Conservation (phyloP, 2,888 invertebrate genomes). For the Ctenicera cuprea region DNA sequence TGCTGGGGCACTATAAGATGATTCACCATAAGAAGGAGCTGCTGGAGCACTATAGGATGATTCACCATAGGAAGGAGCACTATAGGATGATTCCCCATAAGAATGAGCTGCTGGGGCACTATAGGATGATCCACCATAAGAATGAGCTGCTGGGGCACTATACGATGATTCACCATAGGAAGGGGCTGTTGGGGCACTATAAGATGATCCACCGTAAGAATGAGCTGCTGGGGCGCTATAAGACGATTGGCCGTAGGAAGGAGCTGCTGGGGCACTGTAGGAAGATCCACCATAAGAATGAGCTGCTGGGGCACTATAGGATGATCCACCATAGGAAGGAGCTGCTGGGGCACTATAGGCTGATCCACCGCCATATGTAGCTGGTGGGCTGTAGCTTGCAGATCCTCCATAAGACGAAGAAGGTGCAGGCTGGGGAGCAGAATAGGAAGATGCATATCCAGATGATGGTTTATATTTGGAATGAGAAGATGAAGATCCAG, state of each 20-base stretch:
- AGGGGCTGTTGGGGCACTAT: background rate
- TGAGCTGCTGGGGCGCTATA: background rate
- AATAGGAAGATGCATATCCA: slow-evolving; percentile 30
- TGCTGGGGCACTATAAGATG: slow-evolving; percentile 15
- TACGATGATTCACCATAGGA: slow-evolving; percentile 38
- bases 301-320: background rate
- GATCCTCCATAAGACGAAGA: slow-evolving; percentile 17
- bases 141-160: slow-evolving; percentile 13
- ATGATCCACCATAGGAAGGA: slow-evolving; percentile 14
- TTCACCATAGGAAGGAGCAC: slow-evolving; percentile 33
- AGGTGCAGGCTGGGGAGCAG: slow-evolving; percentile 22
- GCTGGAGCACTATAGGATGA: slow-evolving; percentile 15
- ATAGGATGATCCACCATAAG: background rate
- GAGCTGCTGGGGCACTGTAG: slow-evolving; percentile 30
- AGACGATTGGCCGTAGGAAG: slow-evolving; percentile 13
- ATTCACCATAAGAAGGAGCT: background rate
- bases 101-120: no score
- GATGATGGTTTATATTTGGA: slow-evolving; percentile 32
- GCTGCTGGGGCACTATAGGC: background rate
- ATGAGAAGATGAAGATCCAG: slow-evolving; percentile 41
- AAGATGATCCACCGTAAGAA: slow-evolving; percentile 16
- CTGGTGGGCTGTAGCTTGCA: slow-evolving; percentile 33
- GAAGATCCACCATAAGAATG: slow-evolving; percentile 37
- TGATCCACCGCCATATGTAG: slow-evolving; percentile 27
- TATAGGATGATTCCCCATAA: slow-evolving; percentile 45